Evolutionary conservation across 2,888 invertebrate species (phyloP), one percentile per base, ranked within the genome.

Genomic region (Dasypogon diadema): DNA sequence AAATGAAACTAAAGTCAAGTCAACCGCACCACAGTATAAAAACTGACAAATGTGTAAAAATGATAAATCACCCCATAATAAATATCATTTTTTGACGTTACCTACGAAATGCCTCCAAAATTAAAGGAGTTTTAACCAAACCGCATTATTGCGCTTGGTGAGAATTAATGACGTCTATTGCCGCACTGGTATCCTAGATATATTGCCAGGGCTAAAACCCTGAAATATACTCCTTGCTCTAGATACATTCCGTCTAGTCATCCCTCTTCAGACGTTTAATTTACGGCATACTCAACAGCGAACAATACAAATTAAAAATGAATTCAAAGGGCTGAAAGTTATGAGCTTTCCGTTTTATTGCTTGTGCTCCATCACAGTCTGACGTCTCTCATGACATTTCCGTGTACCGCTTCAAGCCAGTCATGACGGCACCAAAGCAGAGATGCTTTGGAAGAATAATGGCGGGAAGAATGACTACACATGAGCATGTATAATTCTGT

Each of bases 241-340:
- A 70, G 70, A 70, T 54, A 51, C 30, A 70, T 54, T 68, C 51
- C 54, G 70, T 54, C 54, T 70, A 51, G 70, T 51, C 70, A 51
- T 54, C 51, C 51, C 70, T 54, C 70, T 70, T 65, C 65, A 54
- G 70, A 54, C 51, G 30, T 70, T 70, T 70, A 51, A 70, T 70
- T 70, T 70, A 70, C 70, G 70, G 51, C 70, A 26, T 54, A 54
- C 70, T 54, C 65, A 54, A n/a, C 54, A 24, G 30, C 70, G 54
- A 54, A 70, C 70, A 70, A 70, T 54, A 54, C 54, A 70, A 70
- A 70, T 70, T 70, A 70, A 70, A 70, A 70, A 70, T 70, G 70
- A 70, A 70, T 70, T 70, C 70, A 70, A 70, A 70, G 70, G 70
- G 70, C 70, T 70, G 70, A 54, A 70, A 70, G 70, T 70, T 70